phyloP scores from a whole-genome alignment of 2,113 vertebrate genomes.

The Xerus inauris region DNA sequence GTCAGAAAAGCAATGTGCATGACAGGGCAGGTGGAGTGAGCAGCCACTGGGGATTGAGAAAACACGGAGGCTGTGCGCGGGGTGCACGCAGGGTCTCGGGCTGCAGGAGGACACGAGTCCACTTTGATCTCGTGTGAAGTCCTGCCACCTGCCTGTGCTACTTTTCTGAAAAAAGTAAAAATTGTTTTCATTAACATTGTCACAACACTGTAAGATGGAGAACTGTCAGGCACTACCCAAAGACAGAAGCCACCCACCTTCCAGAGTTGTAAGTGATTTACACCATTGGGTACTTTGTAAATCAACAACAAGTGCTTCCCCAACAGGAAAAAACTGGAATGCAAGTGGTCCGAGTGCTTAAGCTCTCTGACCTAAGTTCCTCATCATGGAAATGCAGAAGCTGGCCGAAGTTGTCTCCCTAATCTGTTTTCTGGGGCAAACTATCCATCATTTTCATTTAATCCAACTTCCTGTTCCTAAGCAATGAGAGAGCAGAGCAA shows the following conservation, averaged over 20 bases:
- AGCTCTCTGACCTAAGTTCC: not conserved
- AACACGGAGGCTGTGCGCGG: not conserved
- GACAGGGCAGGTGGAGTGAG: fast-evolving
- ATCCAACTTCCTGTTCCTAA: not conserved
- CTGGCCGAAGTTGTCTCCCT: not conserved
- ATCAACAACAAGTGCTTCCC: not conserved
- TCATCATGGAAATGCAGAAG: not conserved
- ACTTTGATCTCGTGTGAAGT: not conserved
- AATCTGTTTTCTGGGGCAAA: not conserved
- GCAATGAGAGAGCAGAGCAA: not conserved
- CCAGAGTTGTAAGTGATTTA: not conserved
- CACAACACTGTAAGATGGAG: not conserved
- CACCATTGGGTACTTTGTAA: fast-evolving
- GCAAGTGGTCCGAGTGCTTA: not conserved
- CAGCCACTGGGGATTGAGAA: not conserved
- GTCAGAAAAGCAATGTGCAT: not conserved
- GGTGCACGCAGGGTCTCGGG: not conserved
- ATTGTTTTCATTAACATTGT: not conserved
- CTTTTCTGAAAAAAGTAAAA: not conserved
- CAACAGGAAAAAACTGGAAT: not conserved
- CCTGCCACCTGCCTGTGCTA: not conserved
- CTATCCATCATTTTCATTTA: conserved; percentile 26
- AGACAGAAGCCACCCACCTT: not conserved
- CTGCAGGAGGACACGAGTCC: no score
- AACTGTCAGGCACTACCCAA: not conserved